Conservation (phyloP, 1,140 invertebrate genomes). For the Orchestia grillus region DNA sequence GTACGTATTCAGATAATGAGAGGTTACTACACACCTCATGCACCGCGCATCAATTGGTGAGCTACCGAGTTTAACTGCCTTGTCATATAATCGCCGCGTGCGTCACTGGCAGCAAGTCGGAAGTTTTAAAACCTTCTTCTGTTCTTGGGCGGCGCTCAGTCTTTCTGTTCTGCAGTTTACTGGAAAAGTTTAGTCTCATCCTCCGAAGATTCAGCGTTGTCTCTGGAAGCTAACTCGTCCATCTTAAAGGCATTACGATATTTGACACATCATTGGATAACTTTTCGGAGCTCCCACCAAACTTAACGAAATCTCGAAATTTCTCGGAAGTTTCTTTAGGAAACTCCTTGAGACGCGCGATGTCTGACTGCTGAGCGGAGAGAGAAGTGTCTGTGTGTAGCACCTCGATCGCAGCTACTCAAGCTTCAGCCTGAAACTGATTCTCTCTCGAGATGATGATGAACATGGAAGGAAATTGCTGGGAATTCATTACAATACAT, state of each 20-base stretch:
- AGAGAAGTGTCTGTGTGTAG: not conserved
- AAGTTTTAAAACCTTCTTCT: not conserved
- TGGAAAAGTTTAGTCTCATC: not conserved
- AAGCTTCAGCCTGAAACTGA: not conserved
- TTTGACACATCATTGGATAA: constrained; percentile 45
- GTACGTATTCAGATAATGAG: too few relatives aligned
- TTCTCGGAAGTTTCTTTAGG: not conserved
- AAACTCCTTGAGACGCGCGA: not conserved
- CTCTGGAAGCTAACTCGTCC: constrained; percentile 22
- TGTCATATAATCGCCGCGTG: not conserved
- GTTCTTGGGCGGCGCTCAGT: not conserved
- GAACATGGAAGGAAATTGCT: not conserved
- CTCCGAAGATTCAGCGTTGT: constrained; percentile 34
- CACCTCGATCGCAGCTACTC: not conserved
- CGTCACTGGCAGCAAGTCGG: not conserved
- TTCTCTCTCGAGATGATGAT: not conserved
- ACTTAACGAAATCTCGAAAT: constrained; percentile 33
- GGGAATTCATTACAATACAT: too few relatives aligned
- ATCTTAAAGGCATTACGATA: constrained; percentile 53
- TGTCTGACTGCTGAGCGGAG: not conserved
- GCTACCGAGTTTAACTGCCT: not conserved
- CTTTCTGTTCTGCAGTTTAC: constrained; percentile 8
- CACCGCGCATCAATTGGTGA: not conserved
- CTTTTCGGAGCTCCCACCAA: not conserved
- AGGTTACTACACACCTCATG: too few relatives aligned